Evolutionary conservation across 2,797 vertebrate species (phyloP), one percentile per base, ranked within the genome.

Genomic region (Chromobotia macracanthus): DNA sequence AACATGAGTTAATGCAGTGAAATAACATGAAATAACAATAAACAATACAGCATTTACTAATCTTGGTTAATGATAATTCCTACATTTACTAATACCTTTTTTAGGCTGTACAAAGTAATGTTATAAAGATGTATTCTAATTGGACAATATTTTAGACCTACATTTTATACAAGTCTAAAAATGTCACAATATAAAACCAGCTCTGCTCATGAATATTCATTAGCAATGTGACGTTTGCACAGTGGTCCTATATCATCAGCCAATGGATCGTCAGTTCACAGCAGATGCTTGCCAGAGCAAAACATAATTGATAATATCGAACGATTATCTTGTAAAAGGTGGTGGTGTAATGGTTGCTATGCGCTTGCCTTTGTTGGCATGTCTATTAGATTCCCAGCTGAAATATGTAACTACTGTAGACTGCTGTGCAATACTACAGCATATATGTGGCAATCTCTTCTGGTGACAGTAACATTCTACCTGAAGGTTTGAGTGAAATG

Each of bases 321-420:
- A 44, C 11, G 41, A 44, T 44, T 9, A 44, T 38, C 35, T 38
- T 6, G 8, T 38, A 38, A 38, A 38, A 38, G 35, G 35, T 11
- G 41, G 10, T 44, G 41, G 41, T 11, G 56, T 21, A 25, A 53
- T 1, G 1, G 6, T n/a, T 18, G 1, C 18, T 58, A 12, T 10
- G 11, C 19, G 5, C 48, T n/a, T 8, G 15, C 15, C 19, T 63
- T 73, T 38, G 3, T 28, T 61, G 2, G 38, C 16, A 48, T 15
- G 16, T 58, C 23, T 73, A 73, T 48, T 50, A 16, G 48, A 50
- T 63, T 74, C 25, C 44, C 21, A 51, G 8, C 31, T 38, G 18
- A 35, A 9, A 46, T 44, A 9, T 21, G 66, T 25, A 56, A 75
- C 15, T 56, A 41, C 56, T 46, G 11, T 11, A 31, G 7, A 68